phyloP scores from a whole-genome alignment of 2,113 vertebrate genomes.

The Ictalurus punctatus region DNA sequence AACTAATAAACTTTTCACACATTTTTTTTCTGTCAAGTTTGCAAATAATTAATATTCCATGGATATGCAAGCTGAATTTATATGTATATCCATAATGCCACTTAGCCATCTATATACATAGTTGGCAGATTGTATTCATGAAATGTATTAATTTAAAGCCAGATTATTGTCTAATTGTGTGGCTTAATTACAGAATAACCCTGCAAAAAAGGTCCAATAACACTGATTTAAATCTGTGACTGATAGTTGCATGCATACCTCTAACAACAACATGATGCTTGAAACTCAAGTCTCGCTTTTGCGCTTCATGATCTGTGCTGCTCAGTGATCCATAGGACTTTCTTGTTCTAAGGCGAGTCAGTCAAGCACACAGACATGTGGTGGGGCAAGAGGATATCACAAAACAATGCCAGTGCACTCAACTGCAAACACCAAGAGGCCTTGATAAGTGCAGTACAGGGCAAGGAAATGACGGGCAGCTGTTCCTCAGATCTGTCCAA shows the following conservation, averaged over 20 bases:
- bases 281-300: conserved; percentile 29
- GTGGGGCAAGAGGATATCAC: conserved; percentile 6
- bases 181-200: neutral
- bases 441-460: conserved; percentile 4
- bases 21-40: conserved; percentile 4
- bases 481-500: conserved; percentile 14
- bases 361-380: conserved; percentile 42
- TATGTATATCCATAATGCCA: conserved; percentile 13
- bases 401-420: conserved; percentile 31
- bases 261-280: conserved; percentile 36
- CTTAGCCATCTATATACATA: conserved; percentile 17
- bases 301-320: conserved; percentile 55
- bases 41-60: conserved; percentile 5
- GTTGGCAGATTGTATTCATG: neutral
- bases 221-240: conserved; percentile 30
- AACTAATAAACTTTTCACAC: neutral
- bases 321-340: conserved; percentile 47
- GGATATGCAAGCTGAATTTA: neutral
- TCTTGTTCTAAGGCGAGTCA: conserved; percentile 52
- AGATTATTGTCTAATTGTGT: conserved; percentile 3
- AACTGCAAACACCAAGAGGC: conserved; percentile 20
- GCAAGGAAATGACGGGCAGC: conserved; percentile 31
- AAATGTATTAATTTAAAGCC: neutral
- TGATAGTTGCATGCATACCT: neutral
- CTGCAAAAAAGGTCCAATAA: neutral